These are phyloP conservation scores for Azorinus chamasolen DNA, from an alignment of 2,888 invertebrate genomes.

Conservation along the genomic window DNA sequence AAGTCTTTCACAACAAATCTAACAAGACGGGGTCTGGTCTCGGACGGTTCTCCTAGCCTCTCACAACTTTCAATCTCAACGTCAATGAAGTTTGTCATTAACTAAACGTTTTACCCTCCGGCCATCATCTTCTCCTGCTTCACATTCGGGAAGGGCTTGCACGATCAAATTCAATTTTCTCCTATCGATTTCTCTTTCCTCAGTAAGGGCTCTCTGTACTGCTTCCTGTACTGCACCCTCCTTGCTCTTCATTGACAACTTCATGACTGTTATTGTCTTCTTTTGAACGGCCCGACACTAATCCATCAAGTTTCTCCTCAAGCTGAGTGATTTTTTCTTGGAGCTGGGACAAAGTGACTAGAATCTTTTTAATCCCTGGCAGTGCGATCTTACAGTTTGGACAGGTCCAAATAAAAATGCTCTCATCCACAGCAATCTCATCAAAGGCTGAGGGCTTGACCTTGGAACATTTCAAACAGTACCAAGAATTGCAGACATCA, in stretches of 20 bases:
- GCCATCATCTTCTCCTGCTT: too few relatives aligned
- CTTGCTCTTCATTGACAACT: background rate
- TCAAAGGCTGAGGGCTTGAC: background rate
- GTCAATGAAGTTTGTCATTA: background rate
- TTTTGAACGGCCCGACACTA: background rate
- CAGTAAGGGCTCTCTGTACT: background rate
- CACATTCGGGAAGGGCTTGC: conserved; percentile 3
- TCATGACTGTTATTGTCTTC: conserved; percentile 1
- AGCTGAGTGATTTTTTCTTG: background rate
- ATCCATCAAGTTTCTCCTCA: background rate
- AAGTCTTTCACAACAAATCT: background rate
- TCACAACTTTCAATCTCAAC: conserved; percentile 1
- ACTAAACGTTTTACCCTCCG: conserved; percentile 1
- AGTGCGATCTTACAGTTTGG: conserved; percentile 1
- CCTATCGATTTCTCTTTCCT: background rate
- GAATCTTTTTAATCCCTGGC: background rate
- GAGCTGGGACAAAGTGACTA: background rate
- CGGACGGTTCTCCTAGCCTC: background rate
- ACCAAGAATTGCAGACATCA: background rate
- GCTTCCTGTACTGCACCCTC: background rate
- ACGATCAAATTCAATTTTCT: background rate
- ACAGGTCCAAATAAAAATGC: background rate
- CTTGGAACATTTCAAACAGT: background rate
- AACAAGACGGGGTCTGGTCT: conserved; percentile 3
- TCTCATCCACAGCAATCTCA: background rate